Evolutionary conservation across 2,888 invertebrate species (phyloP).

Genomic region (Drosophila paramelanica): DNA sequence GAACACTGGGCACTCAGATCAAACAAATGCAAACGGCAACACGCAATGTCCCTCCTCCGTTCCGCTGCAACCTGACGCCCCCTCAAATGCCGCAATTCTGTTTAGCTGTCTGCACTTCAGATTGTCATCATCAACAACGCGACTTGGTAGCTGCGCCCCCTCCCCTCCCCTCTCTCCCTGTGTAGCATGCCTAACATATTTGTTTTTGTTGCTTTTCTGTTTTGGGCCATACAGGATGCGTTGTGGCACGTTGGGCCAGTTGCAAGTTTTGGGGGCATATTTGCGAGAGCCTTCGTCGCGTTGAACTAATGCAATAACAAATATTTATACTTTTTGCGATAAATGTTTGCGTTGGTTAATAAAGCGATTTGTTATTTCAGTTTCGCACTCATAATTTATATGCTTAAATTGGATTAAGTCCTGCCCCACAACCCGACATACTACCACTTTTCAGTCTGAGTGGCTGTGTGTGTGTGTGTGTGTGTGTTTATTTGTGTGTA

Average conservation of each 20-base stretch:
- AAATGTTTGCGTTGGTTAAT: slow-evolving; percentile 82
- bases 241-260: background rate
- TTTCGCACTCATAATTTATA: slow-evolving; percentile 77
- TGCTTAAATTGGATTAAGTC: slow-evolving; percentile 77
- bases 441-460: background rate
- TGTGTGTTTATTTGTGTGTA: no score
- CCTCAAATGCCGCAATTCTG: slow-evolving; percentile 10
- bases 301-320: slow-evolving; percentile 81
- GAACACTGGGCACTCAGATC: slow-evolving; percentile 38
- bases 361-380: slow-evolving; percentile 80
- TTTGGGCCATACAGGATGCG: slow-evolving; percentile 43
- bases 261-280: slow-evolving; percentile 24
- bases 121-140: slow-evolving; percentile 68
- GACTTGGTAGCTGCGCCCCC: slow-evolving; percentile 19
- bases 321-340: slow-evolving; percentile 84
- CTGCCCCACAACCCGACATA: slow-evolving; percentile 3
- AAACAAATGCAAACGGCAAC: slow-evolving; percentile 15
- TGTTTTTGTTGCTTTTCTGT: slow-evolving; percentile 18
- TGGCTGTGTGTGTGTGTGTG: no score
- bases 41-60: slow-evolving; percentile 29
- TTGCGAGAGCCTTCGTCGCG: slow-evolving; percentile 10
- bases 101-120: slow-evolving; percentile 57
- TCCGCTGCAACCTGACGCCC: slow-evolving; percentile 18
- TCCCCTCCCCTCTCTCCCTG: background rate
- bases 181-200: slow-evolving; percentile 40